Base-by-base conservation (phyloP, 2,113 vertebrate species). In the Pollimyrus isidori region DNA sequence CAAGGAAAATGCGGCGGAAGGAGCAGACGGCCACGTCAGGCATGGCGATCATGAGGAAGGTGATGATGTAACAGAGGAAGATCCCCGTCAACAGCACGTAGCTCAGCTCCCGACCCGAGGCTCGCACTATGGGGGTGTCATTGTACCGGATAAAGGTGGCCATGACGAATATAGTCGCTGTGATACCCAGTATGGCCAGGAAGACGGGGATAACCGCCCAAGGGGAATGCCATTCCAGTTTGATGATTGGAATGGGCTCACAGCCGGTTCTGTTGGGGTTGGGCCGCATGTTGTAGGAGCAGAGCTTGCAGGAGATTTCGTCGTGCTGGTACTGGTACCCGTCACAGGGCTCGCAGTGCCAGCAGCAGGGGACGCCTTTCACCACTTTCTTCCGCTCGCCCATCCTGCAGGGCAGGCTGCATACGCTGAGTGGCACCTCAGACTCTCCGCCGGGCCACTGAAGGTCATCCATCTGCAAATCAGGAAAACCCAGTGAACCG, bases 361-460 rank as follows among this genome's bases (percentile, higher is more conserved):
- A 97, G 90, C 96, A 97, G 93, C 96, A 97, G 3, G 96, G 93
- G 23, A 97, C 96, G 0, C 97, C 97, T 89, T 97, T 97, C 82
- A 97, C 96, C 95, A 96, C 96, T 91, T 96, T 96, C 88, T 97
- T 97, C 90, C 96, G 92, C 88, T 97, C 96, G 0, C 97, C 95
- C 0, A 96, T 48, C 35, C 95, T 92, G 1, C 97, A 97, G 0
- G 98, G 97, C 11, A 97, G 96, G 91, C 97, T 98, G 94, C 97
- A 98, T 42, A 96, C 97, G 0, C 97, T 98, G 0, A 92, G 89
- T 0, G 97, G 97, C 62, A 96, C 94, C 42, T 93, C 95, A 1
- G 0, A 93, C 46, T 94, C 91, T 0, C 96, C 96, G 0, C 95
- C 95, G 0, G 94, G 95, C 97, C 97, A 98, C 93, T 96, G 97